These are phyloP conservation scores for Trachelipus rathkii DNA, from an alignment of 1,140 invertebrate genomes.

Conservation along the genomic window DNA sequence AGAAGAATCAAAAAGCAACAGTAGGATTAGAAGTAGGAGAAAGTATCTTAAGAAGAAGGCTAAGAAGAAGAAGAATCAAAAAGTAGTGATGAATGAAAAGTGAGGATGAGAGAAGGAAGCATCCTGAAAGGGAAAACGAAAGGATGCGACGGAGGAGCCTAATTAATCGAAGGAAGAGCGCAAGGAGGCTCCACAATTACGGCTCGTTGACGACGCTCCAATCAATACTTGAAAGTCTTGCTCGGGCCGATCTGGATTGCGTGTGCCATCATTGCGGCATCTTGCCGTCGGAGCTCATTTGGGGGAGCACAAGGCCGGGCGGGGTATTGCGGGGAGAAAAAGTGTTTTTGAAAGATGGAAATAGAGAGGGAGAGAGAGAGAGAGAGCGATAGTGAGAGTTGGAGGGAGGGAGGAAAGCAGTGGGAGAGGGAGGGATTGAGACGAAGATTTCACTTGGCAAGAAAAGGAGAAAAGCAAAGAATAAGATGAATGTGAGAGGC, in stretches of 20 bases:
- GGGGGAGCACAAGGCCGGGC: background rate
- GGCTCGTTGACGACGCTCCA: slow-evolving; percentile 5
- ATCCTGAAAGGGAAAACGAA: background rate
- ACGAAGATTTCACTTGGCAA: background rate
- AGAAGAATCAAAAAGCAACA: background rate
- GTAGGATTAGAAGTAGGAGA: background rate
- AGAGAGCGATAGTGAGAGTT: slow-evolving; percentile 2
- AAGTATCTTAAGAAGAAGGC: background rate
- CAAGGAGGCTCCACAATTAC: slow-evolving; percentile 11
- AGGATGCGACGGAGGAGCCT: slow-evolving; percentile 3
- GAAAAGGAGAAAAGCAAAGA: background rate
- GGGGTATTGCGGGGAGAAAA: background rate
- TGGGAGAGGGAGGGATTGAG: background rate
- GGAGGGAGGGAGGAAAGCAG: background rate
- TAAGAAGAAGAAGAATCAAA: background rate
- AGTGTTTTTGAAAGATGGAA: slow-evolving; percentile 10
- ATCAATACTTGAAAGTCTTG: slow-evolving; percentile 13
- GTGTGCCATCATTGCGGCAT: slow-evolving; percentile 10
- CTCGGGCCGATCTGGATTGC: slow-evolving; percentile 3
- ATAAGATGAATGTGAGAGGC: background rate
- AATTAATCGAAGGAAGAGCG: slow-evolving; percentile 8
- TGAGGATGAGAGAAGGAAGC: slow-evolving; percentile 4
- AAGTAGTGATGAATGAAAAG: background rate
- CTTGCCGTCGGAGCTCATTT: slow-evolving; percentile 10
- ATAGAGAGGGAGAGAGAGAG: background rate